Evolutionary conservation across 2,113 vertebrate species (phyloP).

Genomic region (Pongo pygmaeus): DNA sequence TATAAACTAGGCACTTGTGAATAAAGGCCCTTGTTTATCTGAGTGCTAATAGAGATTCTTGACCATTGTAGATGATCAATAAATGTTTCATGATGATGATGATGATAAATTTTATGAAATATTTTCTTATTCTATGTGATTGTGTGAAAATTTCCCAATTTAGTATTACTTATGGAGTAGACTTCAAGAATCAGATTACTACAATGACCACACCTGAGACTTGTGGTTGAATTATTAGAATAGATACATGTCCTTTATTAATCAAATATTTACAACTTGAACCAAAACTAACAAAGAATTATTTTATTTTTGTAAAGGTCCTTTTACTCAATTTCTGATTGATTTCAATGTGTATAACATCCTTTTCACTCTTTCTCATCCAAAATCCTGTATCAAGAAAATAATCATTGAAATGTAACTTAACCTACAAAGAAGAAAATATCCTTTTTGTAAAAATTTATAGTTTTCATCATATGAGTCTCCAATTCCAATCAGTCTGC

Average conservation of each 20-base stretch:
- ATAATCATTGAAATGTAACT: not conserved
- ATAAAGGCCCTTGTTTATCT: not conserved
- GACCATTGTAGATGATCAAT: not conserved
- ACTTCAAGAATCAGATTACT: not conserved
- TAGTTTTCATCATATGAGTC: not conserved
- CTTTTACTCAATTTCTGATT: not conserved
- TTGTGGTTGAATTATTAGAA: not conserved
- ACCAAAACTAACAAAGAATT: not conserved
- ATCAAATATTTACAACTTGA: not conserved
- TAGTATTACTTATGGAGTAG: not conserved
- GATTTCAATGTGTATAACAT: not conserved
- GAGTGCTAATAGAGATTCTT: not conserved
- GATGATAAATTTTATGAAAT: not conserved
- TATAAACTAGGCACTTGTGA: not conserved
- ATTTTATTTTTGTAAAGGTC: not conserved
- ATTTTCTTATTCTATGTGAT: not conserved
- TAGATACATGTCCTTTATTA: not conserved
- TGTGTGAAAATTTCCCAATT: not conserved
- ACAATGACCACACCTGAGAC: too few relatives aligned
- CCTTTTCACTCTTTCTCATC: not conserved
- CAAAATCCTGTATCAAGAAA: not conserved
- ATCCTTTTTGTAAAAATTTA: not conserved
- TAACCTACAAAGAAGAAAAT: constrained; percentile 4
- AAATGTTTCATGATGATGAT: not conserved
- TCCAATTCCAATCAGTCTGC: not conserved